Base-by-base conservation (phyloP, 2,888 invertebrate genomes). In the Allolobophora icterica region DNA sequence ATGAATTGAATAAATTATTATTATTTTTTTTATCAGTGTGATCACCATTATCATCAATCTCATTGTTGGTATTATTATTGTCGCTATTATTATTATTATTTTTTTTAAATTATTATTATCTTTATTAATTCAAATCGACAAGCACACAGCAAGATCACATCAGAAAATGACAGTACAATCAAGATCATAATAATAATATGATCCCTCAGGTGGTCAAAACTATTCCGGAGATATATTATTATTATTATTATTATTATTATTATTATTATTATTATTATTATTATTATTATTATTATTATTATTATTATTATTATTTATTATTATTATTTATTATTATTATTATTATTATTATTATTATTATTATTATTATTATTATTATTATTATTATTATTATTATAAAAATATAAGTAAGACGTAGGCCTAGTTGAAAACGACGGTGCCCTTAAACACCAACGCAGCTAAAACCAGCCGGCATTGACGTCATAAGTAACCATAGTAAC, bases 231-330 rank as follows among this genome's bases (percentile, higher is more conserved):
- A 97, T 97, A 94, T 95, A n/a, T n/a, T n/a, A n/a, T n/a, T n/a
- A n/a, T 97, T 84, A 97, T 97, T 91, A 96, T 97, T 0, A 97
- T 97, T n/a, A 97, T 97, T 17, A 96, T 97, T 89, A 96, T 97
- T 91, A 97, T 97, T 95, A 96, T 97, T 84, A 94, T 97, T 52
- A 89, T 91, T 89, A 58, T 91, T 89, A 89, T 91, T 89, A 89
- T 91, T 89, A 89, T 58, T 40, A 91, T 89, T 52, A 89, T 58
- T 89, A 89, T 89, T 89, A 58, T 89, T 58, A 89, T 89, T 89
- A 58, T 89, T 89, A 91, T 91, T 52, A 91, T 89, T 52, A 91
- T 89, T 58, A 91, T 91, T 89, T n/a, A 89, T 91, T 87, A 90
- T 42, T 52, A 91, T 35, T 83, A 89, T 83, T 40, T 13, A 13